Conservation (phyloP, 2,113 vertebrate genomes). For the Canis aureus region DNA sequence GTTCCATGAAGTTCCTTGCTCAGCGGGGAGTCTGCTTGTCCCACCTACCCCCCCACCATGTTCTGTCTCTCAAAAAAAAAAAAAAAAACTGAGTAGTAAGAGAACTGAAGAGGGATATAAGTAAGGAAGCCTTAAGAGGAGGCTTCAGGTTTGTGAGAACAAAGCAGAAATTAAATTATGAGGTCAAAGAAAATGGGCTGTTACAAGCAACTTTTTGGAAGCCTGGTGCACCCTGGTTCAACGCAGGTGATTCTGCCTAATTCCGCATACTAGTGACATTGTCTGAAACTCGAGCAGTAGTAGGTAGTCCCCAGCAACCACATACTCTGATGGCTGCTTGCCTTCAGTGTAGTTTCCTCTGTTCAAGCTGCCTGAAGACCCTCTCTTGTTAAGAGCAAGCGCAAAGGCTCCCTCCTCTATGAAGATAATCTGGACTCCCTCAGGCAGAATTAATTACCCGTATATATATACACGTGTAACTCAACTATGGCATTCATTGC, state of each 20-base stretch:
- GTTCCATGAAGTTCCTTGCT: no score
- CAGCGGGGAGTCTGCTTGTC: no score
- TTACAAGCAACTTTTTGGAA: not conserved
- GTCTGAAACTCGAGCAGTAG: not conserved
- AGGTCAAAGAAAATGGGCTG: not conserved
- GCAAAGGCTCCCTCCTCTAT: not conserved
- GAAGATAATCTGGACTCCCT: not conserved
- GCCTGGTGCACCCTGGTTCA: not conserved
- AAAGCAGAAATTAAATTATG: not conserved
- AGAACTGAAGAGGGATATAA: not conserved
- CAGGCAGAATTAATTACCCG: not conserved
- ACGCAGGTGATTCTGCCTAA: not conserved
- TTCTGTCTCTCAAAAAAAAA: no score
- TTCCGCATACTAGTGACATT: not conserved
- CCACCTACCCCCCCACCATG: no score
- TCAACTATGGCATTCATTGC: not conserved
- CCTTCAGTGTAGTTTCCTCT: not conserved
- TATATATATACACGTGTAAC: not conserved
- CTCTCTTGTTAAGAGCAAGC: not conserved
- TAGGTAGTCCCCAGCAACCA: not conserved
- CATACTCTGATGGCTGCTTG: not conserved
- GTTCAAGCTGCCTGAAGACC: not conserved
- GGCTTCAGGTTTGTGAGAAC: not conserved
- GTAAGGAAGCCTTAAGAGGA: not conserved
- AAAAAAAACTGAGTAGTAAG: not conserved